Base-by-base conservation (phyloP, 2,797 vertebrate genomes). In the Sciaenops ocellatus region DNA sequence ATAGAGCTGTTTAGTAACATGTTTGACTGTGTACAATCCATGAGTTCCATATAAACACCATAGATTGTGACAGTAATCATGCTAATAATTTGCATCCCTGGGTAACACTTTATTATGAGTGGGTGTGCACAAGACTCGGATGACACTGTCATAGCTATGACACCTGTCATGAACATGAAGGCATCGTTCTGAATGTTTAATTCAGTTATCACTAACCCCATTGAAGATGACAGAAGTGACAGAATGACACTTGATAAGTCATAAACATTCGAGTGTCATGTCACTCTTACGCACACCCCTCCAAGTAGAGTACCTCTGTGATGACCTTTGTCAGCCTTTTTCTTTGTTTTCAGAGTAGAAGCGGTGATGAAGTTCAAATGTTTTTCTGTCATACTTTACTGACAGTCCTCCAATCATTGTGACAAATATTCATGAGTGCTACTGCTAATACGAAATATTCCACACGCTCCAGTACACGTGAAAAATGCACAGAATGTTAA, bases 401-500 rank as follows among this genome's bases (percentile, higher is more conserved):
- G 22, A 9, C 51, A 50, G 15, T 9, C 17, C 9, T 59, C 22
- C 38, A 41, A 38, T 47, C 17, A 42, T 20, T 65, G 48, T 18
- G n/a, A 44, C 44, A 63, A 56, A 56, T 47, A 22, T 44, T 18
- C 26, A 52, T 50, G 18, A 10, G 16, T 18, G 24, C 44, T 17
- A 24, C 34, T 59, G 59, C 59, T 59, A 22, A 51, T 28, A 16
- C 42, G 28, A 18, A 64, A 60, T 38, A 41, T 61, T 48, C 1
- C 0, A 4, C 17, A 15, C 0, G 16, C 66, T 62, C 24, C 41
- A 10, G 11, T 38, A 0, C 57, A 48, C 66, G 24, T 5, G 28
- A 3, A n/a, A 61, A 71, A 66, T 30, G 24, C 30, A 30, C 22
- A 51, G 48, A 82, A 69, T 61, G 30, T 13, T 18, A 57, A 79